Base-by-base conservation (phyloP, 2,888 invertebrate species). In the Diloba caeruleocephala region DNA sequence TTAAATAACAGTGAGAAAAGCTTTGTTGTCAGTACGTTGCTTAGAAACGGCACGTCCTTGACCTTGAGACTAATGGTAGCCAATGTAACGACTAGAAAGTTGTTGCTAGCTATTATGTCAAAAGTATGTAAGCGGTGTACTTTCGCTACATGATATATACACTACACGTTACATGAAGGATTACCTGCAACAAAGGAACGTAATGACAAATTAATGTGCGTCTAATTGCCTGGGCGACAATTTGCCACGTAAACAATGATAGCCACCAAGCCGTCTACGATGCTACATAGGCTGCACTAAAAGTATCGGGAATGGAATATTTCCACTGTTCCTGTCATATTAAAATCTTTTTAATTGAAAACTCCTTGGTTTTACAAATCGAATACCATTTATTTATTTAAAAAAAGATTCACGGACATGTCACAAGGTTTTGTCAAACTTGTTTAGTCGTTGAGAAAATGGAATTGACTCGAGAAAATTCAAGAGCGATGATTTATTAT, bases 21-120 rank as follows among this genome's bases (percentile, higher is more conserved):
- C 51, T 72, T 66, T 78, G 81, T 81, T 81, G 81, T 71, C 63
- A 62, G 68, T 55, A 31, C 39, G 79, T 81, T 79, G 78, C 79
- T 65, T 70, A 44, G 79, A 37, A 73, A 78, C 72, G 37, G 34
- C 12, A 57, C 48, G 55, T 32, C 70, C 71, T 64, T 76, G 70
- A 70, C 81, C 80, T 78, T 68, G 61, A 46, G 28, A 45, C 65
- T 77, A 72, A 72, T 66, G 59, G 66, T 51, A 32, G 59, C 29
- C 56, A 37, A 43, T 36, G 34, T 59, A 48, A 42, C 50, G 49
- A 54, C 53, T 49, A 65, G 58, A 66, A 67, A 67, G 36, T 67
- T 63, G 33, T 39, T 39, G 37, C 21, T 46, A n/a, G 50, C 10
- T 50, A 26, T 63, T 55, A 53, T 53, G 36, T 54, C 13, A 52